A percentile compares a stretch with the other conserved stretches of the same genome.
Evolutionary conservation across 2,797 vertebrate genomes (phyloP).

Genomic region (Danio albolineatus): DNA sequence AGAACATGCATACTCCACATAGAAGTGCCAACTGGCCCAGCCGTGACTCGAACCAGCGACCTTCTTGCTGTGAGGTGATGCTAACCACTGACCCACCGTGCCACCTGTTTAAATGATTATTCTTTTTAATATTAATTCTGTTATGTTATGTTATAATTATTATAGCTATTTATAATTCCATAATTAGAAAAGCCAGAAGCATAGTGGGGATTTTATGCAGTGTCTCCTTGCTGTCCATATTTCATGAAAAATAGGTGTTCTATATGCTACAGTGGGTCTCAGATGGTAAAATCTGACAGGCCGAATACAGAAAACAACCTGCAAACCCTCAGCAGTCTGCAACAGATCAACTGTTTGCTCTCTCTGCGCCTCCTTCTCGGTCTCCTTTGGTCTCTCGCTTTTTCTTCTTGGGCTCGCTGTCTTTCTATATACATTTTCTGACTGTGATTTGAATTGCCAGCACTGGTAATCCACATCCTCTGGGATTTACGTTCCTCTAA

Average conservation of each 20-base stretch:
- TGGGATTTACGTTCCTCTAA: conserved; percentile 48
- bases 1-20: no score
- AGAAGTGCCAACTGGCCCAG: no score
- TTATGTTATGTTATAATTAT: no score
- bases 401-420: neutral
- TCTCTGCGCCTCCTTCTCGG: neutral
- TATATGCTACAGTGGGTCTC: conserved; percentile 1
- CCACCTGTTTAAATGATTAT: no score
- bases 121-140: no score
- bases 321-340: neutral
- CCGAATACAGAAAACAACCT: conserved; percentile 6
- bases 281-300: conserved; percentile 4
- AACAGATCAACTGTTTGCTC: neutral
- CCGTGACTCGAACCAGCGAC: no score
- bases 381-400: conserved; percentile 1
- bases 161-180: no score
- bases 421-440: conserved; percentile 31
- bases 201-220: no score
- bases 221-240: neutral
- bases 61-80: no score
- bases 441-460: conserved; percentile 25
- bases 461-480: conserved; percentile 54
- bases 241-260: neutral
- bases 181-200: no score
- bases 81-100: no score